Evolutionary conservation across 2,113 vertebrate genomes (phyloP).

Genomic region (Aspidoscelis tigris): DNA sequence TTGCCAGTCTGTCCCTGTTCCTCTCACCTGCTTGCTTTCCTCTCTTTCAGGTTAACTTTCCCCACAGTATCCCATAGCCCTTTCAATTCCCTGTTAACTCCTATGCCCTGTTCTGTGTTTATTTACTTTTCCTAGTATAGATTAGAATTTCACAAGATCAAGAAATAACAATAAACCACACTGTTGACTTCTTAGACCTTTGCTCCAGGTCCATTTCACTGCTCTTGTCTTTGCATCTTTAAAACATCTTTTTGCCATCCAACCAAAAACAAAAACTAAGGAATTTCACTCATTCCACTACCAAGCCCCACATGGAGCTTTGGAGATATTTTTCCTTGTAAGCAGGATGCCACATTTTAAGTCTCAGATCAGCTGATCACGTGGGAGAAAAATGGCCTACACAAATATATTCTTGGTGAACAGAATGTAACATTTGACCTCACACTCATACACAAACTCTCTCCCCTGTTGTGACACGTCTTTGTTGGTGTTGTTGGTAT

Average conservation of each 20-base stretch:
- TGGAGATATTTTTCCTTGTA: background rate
- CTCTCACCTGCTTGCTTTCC: background rate
- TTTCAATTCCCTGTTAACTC: background rate
- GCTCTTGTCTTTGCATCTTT: background rate
- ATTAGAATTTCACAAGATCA: slow-evolving; percentile 30
- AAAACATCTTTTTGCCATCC: background rate
- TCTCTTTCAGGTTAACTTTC: background rate
- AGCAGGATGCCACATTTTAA: background rate
- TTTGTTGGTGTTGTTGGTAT: slow-evolving; percentile 45
- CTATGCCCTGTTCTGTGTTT: background rate
- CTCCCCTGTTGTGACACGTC: slow-evolving; percentile 43
- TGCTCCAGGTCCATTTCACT: slow-evolving; percentile 17
- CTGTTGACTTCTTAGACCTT: slow-evolving; percentile 15
- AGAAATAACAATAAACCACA: slow-evolving; percentile 35
- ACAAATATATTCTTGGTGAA: slow-evolving; percentile 46
- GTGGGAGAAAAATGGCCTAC: slow-evolving; percentile 51
- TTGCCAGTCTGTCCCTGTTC: background rate
- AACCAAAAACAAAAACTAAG: slow-evolving; percentile 20
- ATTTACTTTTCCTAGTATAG: slow-evolving; percentile 16
- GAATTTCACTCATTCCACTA: background rate
- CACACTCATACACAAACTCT: slow-evolving; percentile 47
- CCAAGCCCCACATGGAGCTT: background rate
- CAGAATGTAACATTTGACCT: slow-evolving; percentile 55
- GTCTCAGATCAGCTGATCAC: slow-evolving; percentile 15
- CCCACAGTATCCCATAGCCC: background rate